Percentiles rank a stretch among this genome's conserved stretches.
phyloP scores from a whole-genome alignment of 2,888 invertebrate species.

The Chorisops tibialis region DNA sequence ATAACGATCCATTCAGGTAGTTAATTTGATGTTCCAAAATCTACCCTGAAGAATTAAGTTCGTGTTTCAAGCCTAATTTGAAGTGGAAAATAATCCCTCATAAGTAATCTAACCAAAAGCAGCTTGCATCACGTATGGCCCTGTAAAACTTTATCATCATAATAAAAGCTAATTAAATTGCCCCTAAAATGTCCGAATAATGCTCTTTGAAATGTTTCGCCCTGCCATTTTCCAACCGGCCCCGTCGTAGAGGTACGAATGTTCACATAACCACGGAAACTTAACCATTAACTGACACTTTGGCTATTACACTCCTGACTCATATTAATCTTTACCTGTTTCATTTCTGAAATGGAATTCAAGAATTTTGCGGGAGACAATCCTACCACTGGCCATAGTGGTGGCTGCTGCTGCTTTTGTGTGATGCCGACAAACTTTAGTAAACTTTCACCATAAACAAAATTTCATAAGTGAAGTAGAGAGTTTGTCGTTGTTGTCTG shows the following conservation, averaged over 20 bases:
- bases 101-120: too few species aligned
- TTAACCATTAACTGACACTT: conserved; percentile 6
- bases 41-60: too few species aligned
- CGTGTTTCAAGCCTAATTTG: too few species aligned
- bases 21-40: too few species aligned
- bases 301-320: not conserved
- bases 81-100: too few species aligned
- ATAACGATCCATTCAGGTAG: too few species aligned
- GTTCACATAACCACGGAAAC: not conserved
- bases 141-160: too few species aligned
- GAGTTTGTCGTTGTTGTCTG: not conserved
- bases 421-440: conserved; percentile 2
- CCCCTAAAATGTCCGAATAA: not conserved
- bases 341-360: not conserved
- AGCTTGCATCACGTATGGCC: too few species aligned
- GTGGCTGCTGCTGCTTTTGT: not conserved
- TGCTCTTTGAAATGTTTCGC: not conserved
- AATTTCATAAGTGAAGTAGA: not conserved
- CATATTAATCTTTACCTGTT: not conserved
- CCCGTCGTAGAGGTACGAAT: not conserved
- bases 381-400: too few species aligned
- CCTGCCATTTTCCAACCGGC: not conserved
- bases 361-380: not conserved
- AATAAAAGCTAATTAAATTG: not conserved
- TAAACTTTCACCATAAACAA: conserved; percentile 10